Evolutionary conservation across 1,140 invertebrate genomes (phyloP), one percentile per base, ranked within the genome.

Genomic region (Apis laboriosa): DNA sequence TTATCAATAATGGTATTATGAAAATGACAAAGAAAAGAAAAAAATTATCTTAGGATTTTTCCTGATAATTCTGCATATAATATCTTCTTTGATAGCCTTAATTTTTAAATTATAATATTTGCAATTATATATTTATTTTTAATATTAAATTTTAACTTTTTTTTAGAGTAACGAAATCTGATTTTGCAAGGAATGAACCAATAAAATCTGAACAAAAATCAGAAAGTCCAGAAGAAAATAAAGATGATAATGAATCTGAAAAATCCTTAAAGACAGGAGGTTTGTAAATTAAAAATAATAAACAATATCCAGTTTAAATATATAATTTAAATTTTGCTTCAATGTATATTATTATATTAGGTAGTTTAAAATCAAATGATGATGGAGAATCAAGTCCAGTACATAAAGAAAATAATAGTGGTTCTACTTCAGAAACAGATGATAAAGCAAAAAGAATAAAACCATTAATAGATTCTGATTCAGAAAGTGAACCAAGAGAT

Each of bases 381-480:
- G 88, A 68, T 19, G 55, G 85, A 89, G 85, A 70, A 81, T 77
- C 8, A 87, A 91, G 87, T 86, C 88, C 13, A 87, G 90, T 21
- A 86, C 90, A 13, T 86, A 93, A 92, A 86, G 90, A 90, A n/a
- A 84, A 84, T 70, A 90, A 89, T 17, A 91, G 89, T 68, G 91
- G 89, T 12, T 94, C 92, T 4, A 92, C 85, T 19, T 92, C 93
- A 2, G 93, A 93, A 12, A 74, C 72, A 7, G 91, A 89, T 21
- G 86, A 87, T 34, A 73, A 0, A 53, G 4, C 56, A 72, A 93
- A 73, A 94, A 94, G 79, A 94, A 93, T 79, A 92, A 92, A 79
- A 91, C 88, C 28, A 86, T 86, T 94, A 3, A 94, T 95, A 71
- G 95, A 94, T 88, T 94, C 95, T 5, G 95, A 95, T 83, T 95